These are phyloP conservation scores for Geotrupes spiniger DNA, from an alignment of 2,888 invertebrate species.

Conservation along the genomic window DNA sequence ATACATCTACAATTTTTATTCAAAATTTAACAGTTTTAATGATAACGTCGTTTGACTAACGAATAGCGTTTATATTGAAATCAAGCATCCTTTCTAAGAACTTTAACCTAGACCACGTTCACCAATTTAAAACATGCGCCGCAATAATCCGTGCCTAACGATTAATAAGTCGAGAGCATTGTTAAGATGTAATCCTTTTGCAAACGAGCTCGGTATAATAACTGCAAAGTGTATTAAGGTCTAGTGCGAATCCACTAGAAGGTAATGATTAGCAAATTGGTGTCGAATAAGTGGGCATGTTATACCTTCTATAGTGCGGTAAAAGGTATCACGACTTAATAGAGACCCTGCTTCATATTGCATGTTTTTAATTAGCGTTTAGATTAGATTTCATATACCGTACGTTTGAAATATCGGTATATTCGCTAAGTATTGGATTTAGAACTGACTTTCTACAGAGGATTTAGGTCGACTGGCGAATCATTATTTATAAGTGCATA, in stretches of 20 bases:
- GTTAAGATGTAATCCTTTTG: conserved; percentile 1
- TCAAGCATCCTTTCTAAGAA: background rate
- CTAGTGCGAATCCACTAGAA: conserved; percentile 3
- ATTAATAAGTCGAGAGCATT: conserved; percentile 1
- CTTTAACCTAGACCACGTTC: conserved; percentile 5
- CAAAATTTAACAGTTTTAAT: too few relatives aligned
- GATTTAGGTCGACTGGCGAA: too few relatives aligned
- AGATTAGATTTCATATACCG: too few relatives aligned
- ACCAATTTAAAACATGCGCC: conserved; percentile 1
- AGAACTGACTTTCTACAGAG: too few relatives aligned
- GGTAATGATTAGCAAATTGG: conserved; percentile 1
- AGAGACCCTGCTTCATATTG: too few relatives aligned
- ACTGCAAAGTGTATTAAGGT: conserved; percentile 4
- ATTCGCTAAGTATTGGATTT: too few relatives aligned
- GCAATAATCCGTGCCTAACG: background rate
- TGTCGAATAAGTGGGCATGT: conserved; percentile 1
- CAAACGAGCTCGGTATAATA: conserved; percentile 3
- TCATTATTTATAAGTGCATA: too few relatives aligned
- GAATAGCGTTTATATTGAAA: too few relatives aligned
- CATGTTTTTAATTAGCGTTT: too few relatives aligned
- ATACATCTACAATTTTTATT: too few relatives aligned
- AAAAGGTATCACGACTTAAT: conserved; percentile 5
- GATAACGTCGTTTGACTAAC: too few relatives aligned
- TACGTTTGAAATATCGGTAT: too few relatives aligned
- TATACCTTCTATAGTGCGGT: conserved; percentile 2